Base-by-base conservation (phyloP, 2,888 invertebrate species). In the Agrochola macilenta region DNA sequence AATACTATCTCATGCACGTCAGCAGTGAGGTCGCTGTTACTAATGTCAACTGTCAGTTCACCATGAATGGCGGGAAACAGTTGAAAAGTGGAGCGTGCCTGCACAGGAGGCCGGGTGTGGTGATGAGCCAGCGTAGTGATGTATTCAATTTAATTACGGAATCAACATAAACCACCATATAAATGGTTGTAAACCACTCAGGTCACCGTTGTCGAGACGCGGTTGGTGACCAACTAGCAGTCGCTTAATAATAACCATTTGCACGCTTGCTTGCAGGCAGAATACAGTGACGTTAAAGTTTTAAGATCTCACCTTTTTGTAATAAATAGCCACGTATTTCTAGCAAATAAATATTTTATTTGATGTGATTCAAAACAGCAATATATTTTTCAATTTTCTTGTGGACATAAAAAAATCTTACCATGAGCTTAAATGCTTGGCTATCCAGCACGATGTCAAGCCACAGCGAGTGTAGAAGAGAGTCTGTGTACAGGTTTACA, bases 401-500 rank as follows among this genome's bases (percentile, higher is more conserved):
- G 23, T 7, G 61, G 1, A 23, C 8, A 39, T n/a, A n/a, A 14
- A 23, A n/a, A 64, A 64, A 17, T 39, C 23, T 64, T 64, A 64
- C 63, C 63, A 14, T 23, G 14, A 64, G 14, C 5, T 14, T 23
- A 14, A 39, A 5, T 39, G 63, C 63, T 64, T 1, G 14, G 8
- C 23, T 39, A 39, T 64, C 63, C 39, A 64, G 63, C 39, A 64
- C 14, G 8, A 64, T 64, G 14, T 64, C 63, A 0, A 64, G 63
- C 63, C 63, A 64, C 63, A 64, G 63, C 8, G 63, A 64, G 39
- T 64, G 63, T 23, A 63, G 63, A 23, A 35, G 63, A 35, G 7
- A 7, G 23, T 35, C 35, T 35, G 35, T 23, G 12, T 35, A 12
- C 3, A 63, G 23, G 35, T 12, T 63, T 23, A 63, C 12, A 20